Percentiles rank a stretch among this genome's conserved stretches.
phyloP scores from a whole-genome alignment of 2,888 invertebrate species.

The Pyrochroa serraticornis region DNA sequence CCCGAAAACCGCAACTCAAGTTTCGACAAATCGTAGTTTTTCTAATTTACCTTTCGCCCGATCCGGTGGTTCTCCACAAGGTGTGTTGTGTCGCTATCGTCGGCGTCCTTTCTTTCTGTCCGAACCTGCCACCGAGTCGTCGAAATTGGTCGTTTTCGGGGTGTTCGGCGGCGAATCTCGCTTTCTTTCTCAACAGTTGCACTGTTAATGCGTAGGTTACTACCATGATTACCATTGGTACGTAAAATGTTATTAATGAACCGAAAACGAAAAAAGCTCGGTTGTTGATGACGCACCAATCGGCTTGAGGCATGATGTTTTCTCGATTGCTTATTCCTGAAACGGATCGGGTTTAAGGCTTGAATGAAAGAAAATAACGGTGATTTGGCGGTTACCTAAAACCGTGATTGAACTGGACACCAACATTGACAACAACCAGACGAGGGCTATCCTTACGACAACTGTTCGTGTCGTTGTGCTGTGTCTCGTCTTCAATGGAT shows the following conservation, averaged over 20 bases:
- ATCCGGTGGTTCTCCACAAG: constrained; percentile 57
- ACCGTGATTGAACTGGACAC: constrained; percentile 87
- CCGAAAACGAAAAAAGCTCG: constrained; percentile 88
- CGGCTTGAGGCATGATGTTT: constrained; percentile 82
- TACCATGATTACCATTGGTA: constrained; percentile 95
- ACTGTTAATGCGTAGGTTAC: constrained; percentile 90
- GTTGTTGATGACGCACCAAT: constrained; percentile 82
- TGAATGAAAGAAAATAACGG: neutral
- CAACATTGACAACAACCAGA: constrained; percentile 90
- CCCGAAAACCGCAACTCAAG: too few species aligned
- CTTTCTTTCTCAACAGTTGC: constrained; percentile 80
- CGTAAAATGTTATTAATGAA: constrained; percentile 91
- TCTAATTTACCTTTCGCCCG: constrained; percentile 50
- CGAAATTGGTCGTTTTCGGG: constrained; percentile 67
- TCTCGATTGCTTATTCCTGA: constrained; percentile 75
- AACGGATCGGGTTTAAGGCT: constrained; percentile 26
- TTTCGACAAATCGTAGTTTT: too few species aligned
- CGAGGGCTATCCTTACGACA: constrained; percentile 86
- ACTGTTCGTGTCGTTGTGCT: constrained; percentile 83
- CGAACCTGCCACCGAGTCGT: constrained; percentile 58
- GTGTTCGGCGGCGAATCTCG: constrained; percentile 72
- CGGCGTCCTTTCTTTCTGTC: constrained; percentile 47
- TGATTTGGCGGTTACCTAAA: constrained; percentile 66
- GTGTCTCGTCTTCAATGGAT: constrained; percentile 85
- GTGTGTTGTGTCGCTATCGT: constrained; percentile 46